Evolutionary conservation across 2,113 vertebrate genomes (phyloP), one percentile per base, ranked within the genome.

Genomic region (Hippoglossus stenolepis): DNA sequence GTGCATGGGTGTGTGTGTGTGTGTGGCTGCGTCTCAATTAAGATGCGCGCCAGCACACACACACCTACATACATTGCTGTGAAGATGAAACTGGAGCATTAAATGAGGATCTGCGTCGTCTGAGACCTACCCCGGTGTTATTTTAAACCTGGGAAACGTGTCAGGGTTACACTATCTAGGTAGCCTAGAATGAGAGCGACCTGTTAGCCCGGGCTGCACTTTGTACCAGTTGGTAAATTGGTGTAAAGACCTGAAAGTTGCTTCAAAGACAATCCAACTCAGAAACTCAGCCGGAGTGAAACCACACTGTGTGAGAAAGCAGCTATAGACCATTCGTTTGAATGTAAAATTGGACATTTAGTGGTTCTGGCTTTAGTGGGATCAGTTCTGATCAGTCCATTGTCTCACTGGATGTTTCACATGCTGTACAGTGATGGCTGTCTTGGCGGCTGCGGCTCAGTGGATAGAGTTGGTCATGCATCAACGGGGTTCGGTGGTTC

Each of bases 111-210:
- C 76, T 54, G 76, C 78, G 85, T 91, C 92, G 85, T 91, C 86
- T 89, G 92, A 93, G 92, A 93, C 91, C 75, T 91, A 91, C 86
- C 92, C 92, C 38, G 13, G 73, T 85, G 89, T 90, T 90, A 93
- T 91, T 93, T 92, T 91, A 85, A 78, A 90, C 74, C 70, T 59
- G 51, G 18, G 62, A 90, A 91, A 62, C 84, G 72, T 93, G 92
- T 92, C 92, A 93, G 91, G 90, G 91, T 90, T 83, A 87, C 17
- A 70, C 75, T 85, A 91, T 90, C 69, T 85, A 88, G 91, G 89
- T 89, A 91, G 84, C 91, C 86, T 51, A 75, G 82, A 92, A 92
- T 78, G 35, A 77, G 81, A 75, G 20, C 9, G 51, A 57, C 77
- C 82, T 77, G 73, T 75, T 88, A 47, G 65, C 51, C 68, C 23